These are phyloP conservation scores for Synaphobranchus kaupii DNA, from an alignment of 2,797 vertebrate genomes.

Conservation along the genomic window DNA sequence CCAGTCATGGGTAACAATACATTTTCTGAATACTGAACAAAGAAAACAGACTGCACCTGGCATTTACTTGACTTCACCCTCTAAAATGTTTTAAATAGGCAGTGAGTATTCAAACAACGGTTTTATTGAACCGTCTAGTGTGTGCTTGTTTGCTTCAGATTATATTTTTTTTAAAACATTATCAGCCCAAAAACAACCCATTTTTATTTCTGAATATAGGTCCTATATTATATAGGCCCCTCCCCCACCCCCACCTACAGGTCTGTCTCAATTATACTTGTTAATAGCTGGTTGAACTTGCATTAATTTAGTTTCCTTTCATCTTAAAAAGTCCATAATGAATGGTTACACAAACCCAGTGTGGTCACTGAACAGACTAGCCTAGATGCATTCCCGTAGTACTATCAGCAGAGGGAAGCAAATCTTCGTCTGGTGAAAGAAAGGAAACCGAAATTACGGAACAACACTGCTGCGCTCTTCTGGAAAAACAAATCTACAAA, in stretches of 20 bases:
- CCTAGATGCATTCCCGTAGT: neutral
- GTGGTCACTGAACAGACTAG: neutral
- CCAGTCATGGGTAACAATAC: neutral
- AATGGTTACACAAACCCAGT: neutral
- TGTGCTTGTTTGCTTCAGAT: neutral
- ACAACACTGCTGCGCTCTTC: neutral
- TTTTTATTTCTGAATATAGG: neutral
- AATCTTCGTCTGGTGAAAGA: neutral
- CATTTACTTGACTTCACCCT: neutral
- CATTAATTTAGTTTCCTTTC: neutral
- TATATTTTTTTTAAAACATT: neutral
- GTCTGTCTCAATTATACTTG: neutral
- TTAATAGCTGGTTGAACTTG: neutral
- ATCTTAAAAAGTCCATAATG: neutral
- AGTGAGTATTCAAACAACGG: neutral
- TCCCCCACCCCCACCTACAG: too few species aligned
- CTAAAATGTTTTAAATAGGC: neutral
- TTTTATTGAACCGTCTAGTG: neutral
- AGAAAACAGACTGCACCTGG: neutral
- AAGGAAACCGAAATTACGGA: neutral
- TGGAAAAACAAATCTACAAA: neutral
- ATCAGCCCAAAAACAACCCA: neutral
- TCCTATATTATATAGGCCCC: too few species aligned
- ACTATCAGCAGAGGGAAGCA: conserved; percentile 10
- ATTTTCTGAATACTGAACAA: neutral